These are phyloP conservation scores for Dipodomys stephensi DNA, from an alignment of 2,113 vertebrate species.

Conservation along the genomic window DNA sequence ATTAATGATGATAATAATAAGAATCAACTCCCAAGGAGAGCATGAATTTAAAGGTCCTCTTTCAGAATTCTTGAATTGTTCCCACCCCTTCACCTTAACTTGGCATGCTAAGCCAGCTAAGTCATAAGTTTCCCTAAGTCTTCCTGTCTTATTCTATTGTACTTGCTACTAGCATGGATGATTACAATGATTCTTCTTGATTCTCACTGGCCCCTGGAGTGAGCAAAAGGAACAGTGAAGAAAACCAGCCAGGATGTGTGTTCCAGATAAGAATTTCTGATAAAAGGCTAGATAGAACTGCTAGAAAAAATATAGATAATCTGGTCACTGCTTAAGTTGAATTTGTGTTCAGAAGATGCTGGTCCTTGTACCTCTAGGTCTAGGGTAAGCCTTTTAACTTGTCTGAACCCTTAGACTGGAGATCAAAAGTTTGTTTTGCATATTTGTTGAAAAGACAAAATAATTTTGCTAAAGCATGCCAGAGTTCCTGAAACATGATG, in stretches of 20 bases:
- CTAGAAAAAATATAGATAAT: constrained; percentile 1
- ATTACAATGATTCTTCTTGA: constrained; percentile 92
- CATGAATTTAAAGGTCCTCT: background rate
- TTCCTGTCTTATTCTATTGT: constrained; percentile 97
- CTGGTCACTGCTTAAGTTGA: background rate
- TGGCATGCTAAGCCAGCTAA: constrained; percentile 95
- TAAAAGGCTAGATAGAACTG: background rate
- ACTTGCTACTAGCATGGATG: constrained; percentile 94
- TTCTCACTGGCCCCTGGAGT: constrained; percentile 90
- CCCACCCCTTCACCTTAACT: constrained; percentile 84
- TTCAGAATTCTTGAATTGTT: constrained; percentile 37
- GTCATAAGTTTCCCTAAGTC: constrained; percentile 95
- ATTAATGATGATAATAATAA: constrained; percentile 48
- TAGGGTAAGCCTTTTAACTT: constrained; percentile 11
- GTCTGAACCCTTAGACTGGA: background rate
- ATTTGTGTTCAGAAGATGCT: background rate
- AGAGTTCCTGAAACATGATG: background rate
- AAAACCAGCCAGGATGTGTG: constrained; percentile 78
- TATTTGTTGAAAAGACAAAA: constrained; percentile 17
- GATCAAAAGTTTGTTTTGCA: background rate
- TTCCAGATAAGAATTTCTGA: constrained; percentile 20
- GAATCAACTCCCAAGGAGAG: constrained; percentile 23
- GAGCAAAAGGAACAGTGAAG: constrained; percentile 75
- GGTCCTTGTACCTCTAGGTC: background rate
- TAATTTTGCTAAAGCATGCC: background rate